Conservation (phyloP, 2,888 invertebrate species). For the Plusia festucae region DNA sequence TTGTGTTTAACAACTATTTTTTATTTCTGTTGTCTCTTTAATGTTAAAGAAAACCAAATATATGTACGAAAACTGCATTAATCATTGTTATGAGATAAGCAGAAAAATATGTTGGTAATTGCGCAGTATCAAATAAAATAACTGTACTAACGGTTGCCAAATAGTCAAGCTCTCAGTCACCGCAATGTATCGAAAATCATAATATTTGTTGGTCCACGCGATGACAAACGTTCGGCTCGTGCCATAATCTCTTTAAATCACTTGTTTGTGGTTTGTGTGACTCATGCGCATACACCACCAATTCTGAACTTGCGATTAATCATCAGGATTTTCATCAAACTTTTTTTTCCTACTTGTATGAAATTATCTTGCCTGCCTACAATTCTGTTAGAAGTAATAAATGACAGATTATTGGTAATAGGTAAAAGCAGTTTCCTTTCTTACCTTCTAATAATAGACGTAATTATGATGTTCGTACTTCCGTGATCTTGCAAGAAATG, state of each 20-base stretch:
- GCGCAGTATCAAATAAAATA: constrained; percentile 12
- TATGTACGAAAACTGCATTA: background rate
- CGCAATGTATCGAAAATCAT: constrained; percentile 16
- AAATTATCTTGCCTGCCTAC: too few relatives aligned
- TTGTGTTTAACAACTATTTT: too few relatives aligned
- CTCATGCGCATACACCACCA: constrained; percentile 36
- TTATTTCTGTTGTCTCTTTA: background rate
- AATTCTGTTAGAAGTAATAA: background rate
- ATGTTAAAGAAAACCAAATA: constrained; percentile 1
- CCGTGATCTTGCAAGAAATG: constrained; percentile 27
- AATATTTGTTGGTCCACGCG: constrained; percentile 37
- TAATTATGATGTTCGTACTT: constrained; percentile 13
- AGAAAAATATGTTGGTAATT: background rate
- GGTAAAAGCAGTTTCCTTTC: background rate
- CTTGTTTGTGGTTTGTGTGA: constrained; percentile 32
- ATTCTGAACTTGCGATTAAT: constrained; percentile 50
- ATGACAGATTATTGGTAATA: background rate
- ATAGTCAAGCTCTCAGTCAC: constrained; percentile 17
- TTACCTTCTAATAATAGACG: background rate
- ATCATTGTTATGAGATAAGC: background rate
- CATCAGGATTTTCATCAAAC: constrained; percentile 22
- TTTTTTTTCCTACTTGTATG: constrained; percentile 20
- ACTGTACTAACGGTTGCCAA: constrained; percentile 10
- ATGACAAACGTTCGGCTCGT: constrained; percentile 50
- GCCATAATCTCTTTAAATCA: constrained; percentile 30